phyloP scores from a whole-genome alignment of 92 coral and sea anemone genomes.

The Diadumene lineata region DNA sequence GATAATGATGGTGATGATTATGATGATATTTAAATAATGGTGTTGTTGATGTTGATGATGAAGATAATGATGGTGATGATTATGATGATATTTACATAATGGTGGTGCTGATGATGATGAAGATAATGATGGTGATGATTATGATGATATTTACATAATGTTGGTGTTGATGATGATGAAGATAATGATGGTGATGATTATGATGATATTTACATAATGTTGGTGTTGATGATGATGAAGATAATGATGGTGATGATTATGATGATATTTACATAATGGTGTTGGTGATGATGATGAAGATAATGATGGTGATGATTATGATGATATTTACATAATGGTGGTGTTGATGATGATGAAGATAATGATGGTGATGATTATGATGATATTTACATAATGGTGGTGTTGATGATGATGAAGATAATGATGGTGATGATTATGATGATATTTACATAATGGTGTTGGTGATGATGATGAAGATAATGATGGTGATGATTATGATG shows the following conservation, averaged over 20 bases:
- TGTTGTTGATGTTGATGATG: constrained; percentile 39
- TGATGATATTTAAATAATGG: too few relatives aligned
- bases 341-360: too few relatives aligned
- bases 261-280: constrained; percentile 5
- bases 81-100: constrained; percentile 11
- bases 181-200: constrained; percentile 74
- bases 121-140: constrained; percentile 12
- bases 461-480: constrained; percentile 44
- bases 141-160: constrained; percentile 64
- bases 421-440: constrained; percentile 1
- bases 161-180: constrained; percentile 62
- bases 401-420: constrained; percentile 3
- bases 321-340: constrained; percentile 25
- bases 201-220: constrained; percentile 34
- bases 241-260: neutral
- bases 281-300: neutral
- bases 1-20: constrained; percentile 62
- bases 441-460: constrained; percentile 55
- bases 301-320: neutral
- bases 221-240: constrained; percentile 43
- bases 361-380: neutral
- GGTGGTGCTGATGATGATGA: constrained; percentile 14
- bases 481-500: neutral
- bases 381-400: neutral
- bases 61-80: neutral